Conservation (phyloP, 2,113 vertebrate genomes). For the Helogale parvula region DNA sequence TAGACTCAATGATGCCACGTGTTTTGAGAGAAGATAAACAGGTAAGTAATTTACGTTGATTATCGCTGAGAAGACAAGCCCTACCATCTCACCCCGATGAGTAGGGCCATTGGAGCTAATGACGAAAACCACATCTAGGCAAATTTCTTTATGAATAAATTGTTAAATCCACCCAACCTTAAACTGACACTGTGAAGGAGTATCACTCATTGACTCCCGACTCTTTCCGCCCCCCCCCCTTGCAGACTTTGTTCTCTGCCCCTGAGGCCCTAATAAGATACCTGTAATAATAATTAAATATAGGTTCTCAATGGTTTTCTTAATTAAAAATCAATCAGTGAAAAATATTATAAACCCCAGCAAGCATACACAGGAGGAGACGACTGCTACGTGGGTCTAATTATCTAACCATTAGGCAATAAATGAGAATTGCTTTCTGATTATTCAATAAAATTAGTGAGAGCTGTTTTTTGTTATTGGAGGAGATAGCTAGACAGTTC, state of each 20-base stretch:
- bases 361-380: neutral
- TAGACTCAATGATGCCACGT: neutral
- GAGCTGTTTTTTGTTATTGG: neutral
- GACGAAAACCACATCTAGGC: neutral
- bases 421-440: constrained; percentile 41
- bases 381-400: neutral
- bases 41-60: neutral
- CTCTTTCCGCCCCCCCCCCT: neutral
- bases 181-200: neutral
- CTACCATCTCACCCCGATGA: neutral
- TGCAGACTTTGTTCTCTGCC: neutral
- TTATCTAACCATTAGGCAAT: constrained; percentile 51
- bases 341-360: constrained; percentile 32
- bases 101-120: neutral
- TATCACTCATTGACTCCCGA: neutral
- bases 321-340: constrained; percentile 57
- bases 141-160: neutral
- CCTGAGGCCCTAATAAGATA: neutral
- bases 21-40: constrained; percentile 28
- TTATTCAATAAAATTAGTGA: constrained; percentile 13
- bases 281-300: constrained; percentile 11
- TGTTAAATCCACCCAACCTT: neutral
- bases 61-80: neutral
- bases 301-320: neutral
- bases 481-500: constrained; percentile 9